phyloP scores from a whole-genome alignment of 2,888 invertebrate genomes.

The Listrodromus nycthemerus region DNA sequence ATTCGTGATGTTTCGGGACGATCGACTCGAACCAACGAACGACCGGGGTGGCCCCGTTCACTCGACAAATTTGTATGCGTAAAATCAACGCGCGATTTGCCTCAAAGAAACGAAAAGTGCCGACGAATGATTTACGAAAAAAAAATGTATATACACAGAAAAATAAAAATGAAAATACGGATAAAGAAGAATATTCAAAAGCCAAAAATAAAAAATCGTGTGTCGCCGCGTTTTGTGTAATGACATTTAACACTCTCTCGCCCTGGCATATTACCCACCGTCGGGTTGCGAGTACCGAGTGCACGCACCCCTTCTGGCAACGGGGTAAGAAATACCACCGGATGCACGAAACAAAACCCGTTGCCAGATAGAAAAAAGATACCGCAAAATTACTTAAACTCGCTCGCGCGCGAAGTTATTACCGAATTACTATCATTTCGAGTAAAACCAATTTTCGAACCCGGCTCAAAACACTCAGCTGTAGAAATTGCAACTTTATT shows the following conservation, averaged over 20 bases:
- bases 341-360: conserved; percentile 10
- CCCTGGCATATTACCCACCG: conserved; percentile 14
- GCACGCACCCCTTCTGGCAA: conserved; percentile 16
- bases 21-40: conserved; percentile 25
- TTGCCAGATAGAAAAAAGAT: not conserved
- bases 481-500: conserved; percentile 9
- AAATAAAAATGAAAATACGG: not conserved
- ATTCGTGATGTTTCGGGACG: conserved; percentile 39
- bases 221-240: conserved; percentile 1
- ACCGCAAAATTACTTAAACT: conserved; percentile 15
- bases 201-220: not conserved
- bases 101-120: conserved; percentile 7
- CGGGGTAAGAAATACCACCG: not conserved
- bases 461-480: not conserved
- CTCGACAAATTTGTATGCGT: conserved; percentile 1
- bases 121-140: conserved; percentile 2
- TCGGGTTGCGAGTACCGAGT: not conserved
- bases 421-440: conserved; percentile 13
- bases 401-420: not conserved
- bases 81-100: conserved; percentile 20
- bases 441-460: conserved; percentile 1
- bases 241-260: not conserved
- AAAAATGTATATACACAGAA: too few relatives aligned
- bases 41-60: not conserved
- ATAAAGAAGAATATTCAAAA: not conserved